Evolutionary conservation across 2,888 invertebrate species (phyloP).

Genomic region (Papilio demoleus): DNA sequence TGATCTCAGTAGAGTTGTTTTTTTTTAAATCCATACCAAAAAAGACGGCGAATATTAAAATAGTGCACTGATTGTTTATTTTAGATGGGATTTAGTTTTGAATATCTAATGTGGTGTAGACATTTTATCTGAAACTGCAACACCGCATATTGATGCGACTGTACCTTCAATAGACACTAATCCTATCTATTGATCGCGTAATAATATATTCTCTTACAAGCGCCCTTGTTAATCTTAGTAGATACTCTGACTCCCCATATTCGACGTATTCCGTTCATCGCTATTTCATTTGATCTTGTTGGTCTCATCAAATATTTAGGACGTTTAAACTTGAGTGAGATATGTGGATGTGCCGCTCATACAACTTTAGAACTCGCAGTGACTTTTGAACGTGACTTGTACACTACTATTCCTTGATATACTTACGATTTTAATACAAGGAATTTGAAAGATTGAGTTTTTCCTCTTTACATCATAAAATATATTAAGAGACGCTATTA

Average conservation of each 20-base stretch:
- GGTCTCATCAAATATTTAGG: constrained; percentile 80
- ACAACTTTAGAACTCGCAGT: constrained; percentile 55
- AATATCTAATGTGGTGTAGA: too few species aligned
- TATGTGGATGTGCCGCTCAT: constrained; percentile 54
- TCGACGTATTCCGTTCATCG: constrained; percentile 64
- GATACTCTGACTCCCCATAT: constrained; percentile 60
- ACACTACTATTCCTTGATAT: constrained; percentile 45
- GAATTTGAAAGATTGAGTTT: neutral
- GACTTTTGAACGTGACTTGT: constrained; percentile 60
- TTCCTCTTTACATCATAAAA: too few species aligned
- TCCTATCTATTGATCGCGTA: constrained; percentile 63
- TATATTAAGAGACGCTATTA: too few species aligned
- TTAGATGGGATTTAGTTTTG: too few species aligned
- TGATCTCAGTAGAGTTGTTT: too few species aligned
- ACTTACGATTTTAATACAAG: constrained; percentile 47
- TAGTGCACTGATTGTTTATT: too few species aligned
- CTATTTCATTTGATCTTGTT: constrained; percentile 78
- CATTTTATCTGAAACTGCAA: neutral
- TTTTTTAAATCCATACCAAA: too few species aligned
- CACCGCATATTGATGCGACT: neutral
- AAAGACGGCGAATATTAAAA: too few species aligned
- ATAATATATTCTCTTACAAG: constrained; percentile 76
- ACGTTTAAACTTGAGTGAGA: constrained; percentile 75
- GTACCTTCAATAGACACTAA: constrained; percentile 41
- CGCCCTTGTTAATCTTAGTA: constrained; percentile 75